Evolutionary conservation across 1,140 invertebrate genomes (phyloP).

Genomic region (Chironomus striatipennis): DNA sequence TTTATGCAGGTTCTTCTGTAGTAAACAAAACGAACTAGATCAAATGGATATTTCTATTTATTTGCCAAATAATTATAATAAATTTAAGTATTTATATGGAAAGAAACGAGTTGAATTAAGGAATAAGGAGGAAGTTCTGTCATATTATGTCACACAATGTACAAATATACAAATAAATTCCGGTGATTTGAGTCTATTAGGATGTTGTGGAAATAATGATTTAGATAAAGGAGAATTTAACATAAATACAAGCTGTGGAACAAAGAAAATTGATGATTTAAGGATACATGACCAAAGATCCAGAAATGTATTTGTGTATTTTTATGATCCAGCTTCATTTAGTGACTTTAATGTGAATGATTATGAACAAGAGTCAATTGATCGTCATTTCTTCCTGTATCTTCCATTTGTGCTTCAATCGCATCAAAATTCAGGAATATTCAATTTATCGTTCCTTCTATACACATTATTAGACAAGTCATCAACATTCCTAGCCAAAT

Average conservation of each 20-base stretch:
- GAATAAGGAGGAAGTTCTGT: neutral
- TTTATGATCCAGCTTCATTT: neutral
- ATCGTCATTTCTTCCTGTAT: neutral
- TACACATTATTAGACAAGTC: neutral
- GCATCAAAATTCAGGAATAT: neutral
- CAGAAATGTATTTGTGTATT: neutral
- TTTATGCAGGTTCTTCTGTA: too few relatives aligned
- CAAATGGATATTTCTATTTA: neutral
- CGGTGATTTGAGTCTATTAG: neutral
- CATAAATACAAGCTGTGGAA: neutral
- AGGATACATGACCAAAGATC: neutral
- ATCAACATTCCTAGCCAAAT: neutral
- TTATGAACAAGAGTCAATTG: neutral
- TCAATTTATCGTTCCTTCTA: neutral
- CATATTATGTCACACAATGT: neutral
- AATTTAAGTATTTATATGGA: neutral
- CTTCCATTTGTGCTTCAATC: neutral
- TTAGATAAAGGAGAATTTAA: neutral
- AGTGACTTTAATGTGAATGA: neutral
- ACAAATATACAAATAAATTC: neutral
- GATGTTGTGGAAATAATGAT: neutral
- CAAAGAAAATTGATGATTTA: neutral
- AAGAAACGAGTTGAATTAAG: neutral
- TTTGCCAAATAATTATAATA: conserved; percentile 10
- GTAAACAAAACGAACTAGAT: neutral